phyloP scores from a whole-genome alignment of 2,113 vertebrate genomes.

The Halcyon malimbica region DNA sequence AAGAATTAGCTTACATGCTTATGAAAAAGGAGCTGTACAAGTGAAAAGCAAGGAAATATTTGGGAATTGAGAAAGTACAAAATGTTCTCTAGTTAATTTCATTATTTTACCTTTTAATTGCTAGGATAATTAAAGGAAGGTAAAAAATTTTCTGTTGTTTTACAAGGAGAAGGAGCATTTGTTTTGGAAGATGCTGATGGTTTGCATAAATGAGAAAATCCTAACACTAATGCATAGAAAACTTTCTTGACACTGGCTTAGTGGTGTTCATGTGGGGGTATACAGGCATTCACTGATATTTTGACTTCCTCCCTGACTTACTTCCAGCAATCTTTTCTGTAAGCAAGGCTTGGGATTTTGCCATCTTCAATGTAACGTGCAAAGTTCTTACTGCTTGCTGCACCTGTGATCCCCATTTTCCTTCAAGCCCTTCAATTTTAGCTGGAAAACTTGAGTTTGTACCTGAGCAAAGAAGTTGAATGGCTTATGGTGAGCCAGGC shows the following conservation, averaged over 20 bases:
- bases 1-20: background rate
- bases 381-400: background rate
- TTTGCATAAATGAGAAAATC: constrained; percentile 7
- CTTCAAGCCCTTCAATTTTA: background rate
- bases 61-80: background rate
- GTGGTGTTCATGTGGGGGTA: background rate
- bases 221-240: background rate
- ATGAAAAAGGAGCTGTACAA: background rate
- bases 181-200: background rate
- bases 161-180: background rate
- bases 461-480: background rate
- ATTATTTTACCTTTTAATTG: background rate
- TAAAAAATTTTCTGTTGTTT: background rate
- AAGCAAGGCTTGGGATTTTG: background rate
- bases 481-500: background rate
- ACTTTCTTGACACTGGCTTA: background rate
- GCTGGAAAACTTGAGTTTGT: fast-evolving
- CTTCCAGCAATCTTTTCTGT: background rate
- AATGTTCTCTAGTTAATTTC: background rate
- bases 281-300: background rate
- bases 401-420: background rate
- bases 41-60: background rate
- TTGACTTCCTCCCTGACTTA: background rate
- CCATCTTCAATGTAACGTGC: background rate
- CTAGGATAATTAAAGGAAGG: background rate